phyloP scores from a whole-genome alignment of 2,113 vertebrate genomes.

The Megaceryle torquata region DNA sequence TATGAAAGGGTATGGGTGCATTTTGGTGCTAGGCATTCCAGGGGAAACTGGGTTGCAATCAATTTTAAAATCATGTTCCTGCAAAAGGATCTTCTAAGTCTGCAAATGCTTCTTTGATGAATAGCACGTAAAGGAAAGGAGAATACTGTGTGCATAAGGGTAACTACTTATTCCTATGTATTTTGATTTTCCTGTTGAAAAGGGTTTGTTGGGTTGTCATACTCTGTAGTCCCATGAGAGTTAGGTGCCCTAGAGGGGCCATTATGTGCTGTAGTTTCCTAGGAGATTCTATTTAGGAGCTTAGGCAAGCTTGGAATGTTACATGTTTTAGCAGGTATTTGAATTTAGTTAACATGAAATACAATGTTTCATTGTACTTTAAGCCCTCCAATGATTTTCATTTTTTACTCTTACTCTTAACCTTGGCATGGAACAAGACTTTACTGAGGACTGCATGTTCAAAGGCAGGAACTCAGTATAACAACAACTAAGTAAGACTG shows the following conservation, averaged over 20 bases:
- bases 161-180: not conserved
- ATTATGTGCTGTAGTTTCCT: not conserved
- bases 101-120: not conserved
- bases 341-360: not conserved
- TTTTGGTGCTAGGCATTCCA: not conserved
- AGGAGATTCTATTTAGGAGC: not conserved
- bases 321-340: not conserved
- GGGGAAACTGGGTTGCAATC: not conserved
- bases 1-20: not conserved
- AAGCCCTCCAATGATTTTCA: not conserved
- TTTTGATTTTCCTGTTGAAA: not conserved
- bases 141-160: not conserved
- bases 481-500: slow-evolving; percentile 20
- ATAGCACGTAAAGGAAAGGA: not conserved
- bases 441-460: slow-evolving; percentile 37
- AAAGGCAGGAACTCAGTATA: slow-evolving; percentile 3
- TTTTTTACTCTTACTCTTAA: not conserved
- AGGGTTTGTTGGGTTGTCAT: not conserved
- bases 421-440: not conserved
- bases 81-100: not conserved
- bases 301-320: not conserved
- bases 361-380: not conserved
- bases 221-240: not conserved
- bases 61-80: not conserved
- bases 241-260: not conserved